Evolutionary conservation across 2,797 vertebrate species (phyloP).

Genomic region (Hirundo rustica): DNA sequence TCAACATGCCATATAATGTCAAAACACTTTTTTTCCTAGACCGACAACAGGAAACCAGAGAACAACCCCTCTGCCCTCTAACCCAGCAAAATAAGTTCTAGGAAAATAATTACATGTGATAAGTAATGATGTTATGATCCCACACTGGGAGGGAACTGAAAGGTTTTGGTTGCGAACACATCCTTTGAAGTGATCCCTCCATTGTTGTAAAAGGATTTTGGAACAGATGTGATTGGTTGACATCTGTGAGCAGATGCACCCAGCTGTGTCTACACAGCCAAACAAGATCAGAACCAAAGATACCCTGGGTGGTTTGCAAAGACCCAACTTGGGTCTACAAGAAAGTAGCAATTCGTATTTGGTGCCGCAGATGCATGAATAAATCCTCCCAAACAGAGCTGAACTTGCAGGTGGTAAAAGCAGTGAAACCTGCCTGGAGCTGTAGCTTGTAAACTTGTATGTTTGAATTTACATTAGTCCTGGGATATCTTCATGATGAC

Average conservation of each 20-base stretch:
- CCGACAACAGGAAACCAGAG: constrained; percentile 21
- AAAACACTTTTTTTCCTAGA: constrained; percentile 45
- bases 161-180: background rate
- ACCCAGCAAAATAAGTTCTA: background rate
- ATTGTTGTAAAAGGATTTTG: background rate
- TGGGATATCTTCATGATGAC: background rate
- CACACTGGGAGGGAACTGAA: background rate
- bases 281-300: background rate
- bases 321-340: background rate
- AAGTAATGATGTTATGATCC: background rate
- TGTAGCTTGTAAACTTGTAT: background rate
- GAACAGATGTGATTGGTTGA: background rate
- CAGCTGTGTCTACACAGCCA: background rate
- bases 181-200: background rate
- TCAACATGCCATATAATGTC: constrained; percentile 25
- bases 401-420: background rate
- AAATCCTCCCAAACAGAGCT: background rate
- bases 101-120: background rate
- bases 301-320: background rate
- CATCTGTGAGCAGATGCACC: background rate
- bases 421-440: background rate
- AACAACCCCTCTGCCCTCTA: background rate
- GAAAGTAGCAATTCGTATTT: background rate
- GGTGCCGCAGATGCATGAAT: background rate
- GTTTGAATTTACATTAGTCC: background rate